These are phyloP conservation scores for Bimastos eiseni DNA, from an alignment of 2,888 invertebrate genomes.

Conservation along the genomic window DNA sequence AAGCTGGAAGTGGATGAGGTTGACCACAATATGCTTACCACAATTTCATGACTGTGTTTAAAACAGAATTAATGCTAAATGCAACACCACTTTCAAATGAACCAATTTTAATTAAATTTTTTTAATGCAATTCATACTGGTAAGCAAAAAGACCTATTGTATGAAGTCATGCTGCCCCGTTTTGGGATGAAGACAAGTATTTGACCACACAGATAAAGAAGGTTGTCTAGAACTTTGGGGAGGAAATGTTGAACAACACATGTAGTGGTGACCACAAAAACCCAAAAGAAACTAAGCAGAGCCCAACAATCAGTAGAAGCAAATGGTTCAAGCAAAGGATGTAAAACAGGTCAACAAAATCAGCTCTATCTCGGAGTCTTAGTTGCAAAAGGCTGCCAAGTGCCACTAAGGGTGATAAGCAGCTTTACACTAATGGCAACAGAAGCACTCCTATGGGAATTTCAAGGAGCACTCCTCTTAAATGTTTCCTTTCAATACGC, in stretches of 20 bases:
- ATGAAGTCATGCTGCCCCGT: background rate
- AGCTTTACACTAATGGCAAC: background rate
- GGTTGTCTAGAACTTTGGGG: background rate
- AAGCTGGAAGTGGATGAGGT: background rate
- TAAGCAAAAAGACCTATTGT: background rate
- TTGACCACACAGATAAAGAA: background rate
- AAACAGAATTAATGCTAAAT: background rate
- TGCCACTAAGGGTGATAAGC: background rate
- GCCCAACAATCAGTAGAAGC: background rate
- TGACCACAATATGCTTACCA: background rate
- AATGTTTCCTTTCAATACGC: background rate
- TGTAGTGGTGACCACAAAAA: background rate
- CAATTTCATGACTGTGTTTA: background rate
- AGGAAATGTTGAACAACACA: background rate
- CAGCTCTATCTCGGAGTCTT: background rate
- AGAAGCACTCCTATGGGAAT: background rate
- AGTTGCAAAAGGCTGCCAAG: constrained; percentile 4
- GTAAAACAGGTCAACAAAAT: background rate
- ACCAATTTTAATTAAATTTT: background rate
- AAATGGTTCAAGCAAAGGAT: background rate
- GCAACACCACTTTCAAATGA: too few species aligned
- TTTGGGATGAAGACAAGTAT: background rate
- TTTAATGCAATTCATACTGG: background rate
- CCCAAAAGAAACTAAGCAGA: background rate
- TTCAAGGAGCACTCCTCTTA: background rate